Percentiles rank a stretch among this genome's conserved stretches.
Conservation (phyloP, 2,113 vertebrate genomes). For the Mustelus asterias region DNA sequence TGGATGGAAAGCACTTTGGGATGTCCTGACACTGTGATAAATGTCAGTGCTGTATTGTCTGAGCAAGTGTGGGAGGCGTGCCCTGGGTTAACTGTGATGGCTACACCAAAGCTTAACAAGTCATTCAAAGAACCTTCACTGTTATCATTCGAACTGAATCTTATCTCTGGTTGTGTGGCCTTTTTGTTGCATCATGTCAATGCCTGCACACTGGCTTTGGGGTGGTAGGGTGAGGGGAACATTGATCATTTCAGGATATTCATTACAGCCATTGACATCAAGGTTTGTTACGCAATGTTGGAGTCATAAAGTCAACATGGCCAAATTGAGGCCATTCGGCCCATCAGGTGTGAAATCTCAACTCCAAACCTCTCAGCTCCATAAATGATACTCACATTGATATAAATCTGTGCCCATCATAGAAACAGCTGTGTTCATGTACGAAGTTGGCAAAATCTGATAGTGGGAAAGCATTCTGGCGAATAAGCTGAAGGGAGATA, state of each 20-base stretch:
- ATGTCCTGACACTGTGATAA: neutral
- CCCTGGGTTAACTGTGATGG: neutral
- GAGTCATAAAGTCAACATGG: neutral
- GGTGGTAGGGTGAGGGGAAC: neutral
- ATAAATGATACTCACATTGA: neutral
- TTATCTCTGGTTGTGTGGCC: neutral
- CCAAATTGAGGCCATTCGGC: neutral
- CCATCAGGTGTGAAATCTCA: neutral
- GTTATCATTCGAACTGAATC: neutral
- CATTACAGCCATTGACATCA: neutral
- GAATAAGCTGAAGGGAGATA: no score
- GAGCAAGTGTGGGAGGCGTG: neutral
- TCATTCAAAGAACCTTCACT: neutral
- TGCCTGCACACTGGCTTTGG: neutral
- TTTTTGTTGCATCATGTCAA: neutral
- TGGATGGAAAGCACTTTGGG: neutral
- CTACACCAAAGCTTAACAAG: neutral
- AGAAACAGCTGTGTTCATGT: neutral
- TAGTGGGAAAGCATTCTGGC: neutral
- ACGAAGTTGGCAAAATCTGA: neutral
- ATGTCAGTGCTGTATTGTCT: neutral
- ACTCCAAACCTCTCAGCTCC: neutral
- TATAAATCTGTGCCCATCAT: neutral
- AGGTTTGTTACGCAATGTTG: neutral
- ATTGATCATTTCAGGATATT: neutral